Evolutionary conservation across 2,113 vertebrate genomes (phyloP).

Genomic region (Periophthalmus modestus): DNA sequence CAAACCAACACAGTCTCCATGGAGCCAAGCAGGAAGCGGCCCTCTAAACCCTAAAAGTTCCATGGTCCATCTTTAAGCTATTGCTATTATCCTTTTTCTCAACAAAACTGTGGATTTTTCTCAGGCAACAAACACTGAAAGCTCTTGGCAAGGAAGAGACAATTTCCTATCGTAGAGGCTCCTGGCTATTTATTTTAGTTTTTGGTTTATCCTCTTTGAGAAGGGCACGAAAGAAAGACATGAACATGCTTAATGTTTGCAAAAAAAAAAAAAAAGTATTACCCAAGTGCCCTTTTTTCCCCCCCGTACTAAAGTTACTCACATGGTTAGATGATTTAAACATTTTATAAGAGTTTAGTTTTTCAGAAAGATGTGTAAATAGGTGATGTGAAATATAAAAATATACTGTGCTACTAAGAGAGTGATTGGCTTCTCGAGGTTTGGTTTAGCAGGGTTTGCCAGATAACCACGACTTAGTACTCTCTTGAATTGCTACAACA

Average conservation of each 20-base stretch:
- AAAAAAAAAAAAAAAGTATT: constrained; percentile 51
- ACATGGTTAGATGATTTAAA: constrained; percentile 32
- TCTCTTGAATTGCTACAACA: not conserved
- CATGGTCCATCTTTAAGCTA: constrained; percentile 18
- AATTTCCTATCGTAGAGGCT: constrained; percentile 45
- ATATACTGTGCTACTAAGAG: constrained; percentile 44
- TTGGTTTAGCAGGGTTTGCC: constrained; percentile 15
- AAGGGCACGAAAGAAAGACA: constrained; percentile 64
- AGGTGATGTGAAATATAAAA: constrained; percentile 29
- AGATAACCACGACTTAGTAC: not conserved
- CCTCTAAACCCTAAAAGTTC: not conserved
- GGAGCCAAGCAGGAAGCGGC: no score
- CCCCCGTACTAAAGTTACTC: constrained; percentile 45
- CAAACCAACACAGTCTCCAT: not conserved
- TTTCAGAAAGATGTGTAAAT: constrained; percentile 40
- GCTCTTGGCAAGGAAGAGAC: constrained; percentile 62
- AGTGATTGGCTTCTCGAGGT: constrained; percentile 46
- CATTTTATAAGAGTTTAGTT: constrained; percentile 24
- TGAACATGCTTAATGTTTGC: constrained; percentile 70
- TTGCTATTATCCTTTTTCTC: constrained; percentile 48
- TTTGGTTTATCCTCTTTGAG: constrained; percentile 56
- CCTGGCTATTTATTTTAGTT: constrained; percentile 74
- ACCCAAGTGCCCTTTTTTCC: constrained; percentile 45
- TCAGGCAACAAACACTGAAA: constrained; percentile 76
- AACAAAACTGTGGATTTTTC: constrained; percentile 65